Evolutionary conservation across 2,113 vertebrate genomes (phyloP), one percentile per base, ranked within the genome.

Genomic region (Arenaria interpres): DNA sequence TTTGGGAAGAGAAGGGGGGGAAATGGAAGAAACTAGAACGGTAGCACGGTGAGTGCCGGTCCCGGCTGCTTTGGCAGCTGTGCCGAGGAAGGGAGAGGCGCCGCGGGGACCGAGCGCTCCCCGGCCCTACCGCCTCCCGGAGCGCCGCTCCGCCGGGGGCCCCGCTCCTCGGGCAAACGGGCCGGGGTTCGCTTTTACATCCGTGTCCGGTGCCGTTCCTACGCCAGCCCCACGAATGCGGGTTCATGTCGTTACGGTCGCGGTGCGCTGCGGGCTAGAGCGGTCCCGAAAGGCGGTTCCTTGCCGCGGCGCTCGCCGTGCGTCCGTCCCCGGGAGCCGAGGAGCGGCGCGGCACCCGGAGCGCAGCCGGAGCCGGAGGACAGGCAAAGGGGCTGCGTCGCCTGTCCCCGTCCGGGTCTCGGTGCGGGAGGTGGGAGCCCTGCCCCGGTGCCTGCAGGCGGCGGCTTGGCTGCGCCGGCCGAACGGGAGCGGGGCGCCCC

Each of bases 1-100:
- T 20, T 17, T 4, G 33, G 7, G 20, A 4, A 27, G 35, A 53
- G 10, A 15, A 23, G 4, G 6, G 28, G 1, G 1, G 3, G 4
- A 12, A 27, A 21, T 15, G 15, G 14, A 37, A 46, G 16, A 48
- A 71, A 60, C 7, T 39, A 53, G 33, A 27, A 67, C 3, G 5
- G 19, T 18, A 41, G 7, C 28, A 5, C 10, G 35, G 43, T 18
- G 39, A 23, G 7, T 41, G 54, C 54, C 28, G 68, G 68, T 73
- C 37, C n/a, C 28, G 16, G 25, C 30, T 25, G 62, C 54, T 25
- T 14, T 14, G 66, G 30, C 30, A n/a, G 14, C 37, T 22, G 24
- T 22, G 56, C 78, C 33, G 88, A 20, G 59, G 74, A 56, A 50
- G 43, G 41, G 53, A 50, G 56, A 57, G 30, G 9, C 35, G 77